phyloP scores from a whole-genome alignment of 2,113 vertebrate genomes.

The Forbesichthys agassizii region DNA sequence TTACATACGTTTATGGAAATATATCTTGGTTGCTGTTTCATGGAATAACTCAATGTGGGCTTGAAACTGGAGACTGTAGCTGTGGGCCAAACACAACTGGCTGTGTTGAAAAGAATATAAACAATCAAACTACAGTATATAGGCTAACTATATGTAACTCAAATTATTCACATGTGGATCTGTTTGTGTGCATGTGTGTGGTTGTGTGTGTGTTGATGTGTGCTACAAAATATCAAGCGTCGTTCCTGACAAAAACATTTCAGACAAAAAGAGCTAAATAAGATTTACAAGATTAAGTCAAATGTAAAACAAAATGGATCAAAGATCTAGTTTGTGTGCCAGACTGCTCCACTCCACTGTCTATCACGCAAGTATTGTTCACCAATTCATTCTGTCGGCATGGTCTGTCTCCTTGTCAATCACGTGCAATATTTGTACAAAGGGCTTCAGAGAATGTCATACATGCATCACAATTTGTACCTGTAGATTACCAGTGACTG shows the following conservation, averaged over 20 bases:
- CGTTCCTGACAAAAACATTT: no score
- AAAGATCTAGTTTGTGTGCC: not conserved
- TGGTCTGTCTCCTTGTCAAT: not conserved
- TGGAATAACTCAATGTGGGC: no score
- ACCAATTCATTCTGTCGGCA: constrained; percentile 24
- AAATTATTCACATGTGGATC: no score
- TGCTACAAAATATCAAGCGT: not conserved
- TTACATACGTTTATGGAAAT: not conserved
- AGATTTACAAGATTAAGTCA: no score
- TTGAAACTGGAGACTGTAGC: no score
- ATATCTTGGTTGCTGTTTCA: no score
- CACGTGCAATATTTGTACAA: constrained; percentile 15
- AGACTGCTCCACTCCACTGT: not conserved
- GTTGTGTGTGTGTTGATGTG: not conserved
- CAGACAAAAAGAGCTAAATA: no score
- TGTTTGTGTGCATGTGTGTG: not conserved
- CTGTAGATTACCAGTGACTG: constrained; percentile 44
- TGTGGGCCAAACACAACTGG: not conserved
- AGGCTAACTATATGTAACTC: no score
- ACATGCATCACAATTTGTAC: constrained; percentile 51
- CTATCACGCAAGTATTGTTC: not conserved
- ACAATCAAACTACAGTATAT: no score
- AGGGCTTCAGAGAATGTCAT: constrained; percentile 30
- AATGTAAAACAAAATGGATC: not conserved
- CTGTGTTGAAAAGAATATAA: not conserved